A percentile compares a stretch with the other conserved stretches of the same genome.
Conservation (phyloP, 1,140 invertebrate genomes). For the Magallana gigas region DNA sequence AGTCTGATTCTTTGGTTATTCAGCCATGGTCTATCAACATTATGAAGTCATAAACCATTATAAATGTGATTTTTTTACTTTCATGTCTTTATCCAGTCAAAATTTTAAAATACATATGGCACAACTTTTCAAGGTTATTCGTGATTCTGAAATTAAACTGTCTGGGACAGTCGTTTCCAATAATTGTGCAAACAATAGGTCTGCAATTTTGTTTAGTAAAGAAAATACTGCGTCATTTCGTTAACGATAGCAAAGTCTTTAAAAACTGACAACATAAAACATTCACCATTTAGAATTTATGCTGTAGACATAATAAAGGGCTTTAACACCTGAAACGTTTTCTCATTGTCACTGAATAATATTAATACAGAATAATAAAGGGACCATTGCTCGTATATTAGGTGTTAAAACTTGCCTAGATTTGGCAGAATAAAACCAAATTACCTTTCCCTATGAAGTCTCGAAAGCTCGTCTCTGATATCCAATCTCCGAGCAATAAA, state of each 20-base stretch:
- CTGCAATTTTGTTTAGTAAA: not conserved
- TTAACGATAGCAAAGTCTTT: not conserved
- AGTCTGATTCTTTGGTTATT: slow-evolving; percentile 5
- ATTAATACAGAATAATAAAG: too few species aligned
- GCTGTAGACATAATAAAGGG: too few species aligned
- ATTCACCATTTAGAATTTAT: too few species aligned
- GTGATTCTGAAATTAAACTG: slow-evolving; percentile 10
- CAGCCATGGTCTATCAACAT: not conserved
- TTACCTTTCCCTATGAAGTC: too few species aligned
- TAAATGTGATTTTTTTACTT: not conserved
- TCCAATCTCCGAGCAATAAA: too few species aligned
- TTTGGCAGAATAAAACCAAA: too few species aligned
- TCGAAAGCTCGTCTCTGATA: too few species aligned
- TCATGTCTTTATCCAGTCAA: not conserved
- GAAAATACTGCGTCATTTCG: not conserved
- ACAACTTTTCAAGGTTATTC: not conserved
- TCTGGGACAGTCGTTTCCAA: not conserved
- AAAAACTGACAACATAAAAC: too few species aligned
- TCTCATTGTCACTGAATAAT: too few species aligned
- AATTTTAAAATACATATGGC: slow-evolving; percentile 6
- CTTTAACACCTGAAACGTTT: too few species aligned
- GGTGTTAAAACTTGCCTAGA: too few species aligned
- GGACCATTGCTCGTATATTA: too few species aligned
- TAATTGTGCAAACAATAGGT: not conserved
- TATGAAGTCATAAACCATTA: slow-evolving; percentile 6